Evolutionary conservation across 2,888 invertebrate genomes (phyloP), one percentile per base, ranked within the genome.

Genomic region (Encarsia formosa): DNA sequence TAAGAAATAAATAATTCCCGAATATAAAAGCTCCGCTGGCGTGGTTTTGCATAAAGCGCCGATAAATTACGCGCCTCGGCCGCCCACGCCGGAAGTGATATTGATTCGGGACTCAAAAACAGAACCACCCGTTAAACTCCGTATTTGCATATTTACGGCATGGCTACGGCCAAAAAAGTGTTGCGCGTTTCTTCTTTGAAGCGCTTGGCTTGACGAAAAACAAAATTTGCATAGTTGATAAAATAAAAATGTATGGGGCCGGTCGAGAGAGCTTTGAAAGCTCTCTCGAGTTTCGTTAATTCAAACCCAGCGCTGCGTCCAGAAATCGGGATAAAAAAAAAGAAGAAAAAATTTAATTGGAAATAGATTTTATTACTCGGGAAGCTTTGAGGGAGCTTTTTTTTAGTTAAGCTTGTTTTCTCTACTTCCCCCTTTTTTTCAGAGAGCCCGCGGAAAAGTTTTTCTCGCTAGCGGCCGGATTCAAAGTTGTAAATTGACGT

Each of bases 1-100:
- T 51, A 46, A 50, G 47, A 44, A 50, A 50, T 50, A 54, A 54
- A 54, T 54, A 50, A 50, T 50, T 54, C 43, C n/a, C 24, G 23
- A 24, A 15, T n/a, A 42, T 31, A 49, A 49, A 49, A 37, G 35
- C 26, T 34, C 35, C 19, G 31, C 3, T 11, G 15, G 15, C 4
- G 31, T 11, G 26, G 26, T 15, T 4, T 18, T 9, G 38, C 37
- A 13, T 11, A 19, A 32, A 29, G 45, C 26, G 44, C 3, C 11
- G 35, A 50, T 50, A 40, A 54, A 54, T 54, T 54, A 43, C 9
- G 16, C 22, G 46, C 22, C 31, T 13, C 22, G 32, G 29, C 4
- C 13, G n/a, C 35, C 24, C n/a, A n/a, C n/a, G n/a, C n/a, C n/a
- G n/a, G n/a, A n/a, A n/a, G n/a, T n/a, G n/a, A n/a, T n/a, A n/a